Base-by-base conservation (phyloP, 2,888 invertebrate species). In the Drosophila limbata region DNA sequence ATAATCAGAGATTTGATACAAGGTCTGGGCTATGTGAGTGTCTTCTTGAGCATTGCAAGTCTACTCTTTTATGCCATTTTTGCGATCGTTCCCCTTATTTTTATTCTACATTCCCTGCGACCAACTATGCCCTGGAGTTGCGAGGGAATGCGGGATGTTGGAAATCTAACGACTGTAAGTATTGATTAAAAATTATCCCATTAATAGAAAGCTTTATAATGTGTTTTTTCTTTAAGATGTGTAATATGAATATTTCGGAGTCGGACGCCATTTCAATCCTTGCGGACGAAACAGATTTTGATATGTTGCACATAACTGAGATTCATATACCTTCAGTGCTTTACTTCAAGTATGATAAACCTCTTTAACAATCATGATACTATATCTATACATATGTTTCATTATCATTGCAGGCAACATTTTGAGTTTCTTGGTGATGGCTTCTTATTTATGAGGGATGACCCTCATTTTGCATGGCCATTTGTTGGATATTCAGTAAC, bases 1-100 rank as follows among this genome's bases (percentile, higher is more conserved):
- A 19, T 19, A 2, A 39, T 15, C 13, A 15, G 4, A 25, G 3
- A 0, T 4, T 35, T 31, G 13, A 6, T 39, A 48, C 0, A 91
- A 97, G 97, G 98, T 56, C 96, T 97, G 40, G 98, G 98, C 2
- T 97, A 96, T 89, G 96, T 97, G 0, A 95, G 96, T 8, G 93
- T 96, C 2, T 93, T 96, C 35, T 94, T 97, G 77, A 97, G 97
- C 74, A 93, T 96, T 69, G 95, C 97, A 92, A 94, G 96, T 57
- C 95, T 96, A 59, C 94, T 94, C 67, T 98, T 97, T 92, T 97
- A 97, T 92, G 95, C 96, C 73, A 95, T 97, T 1, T 95, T 98
- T 62, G 95, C 97, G 88, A 94, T 97, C 1, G 96, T 97, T 93
- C 97, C 97, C 0, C 89, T 98, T 47, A 94, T 96, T 66, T 98